A percentile compares a stretch with the other conserved stretches of the same genome.
phyloP scores from a whole-genome alignment of 2,113 vertebrate genomes.

The Nycticebus coucang region DNA sequence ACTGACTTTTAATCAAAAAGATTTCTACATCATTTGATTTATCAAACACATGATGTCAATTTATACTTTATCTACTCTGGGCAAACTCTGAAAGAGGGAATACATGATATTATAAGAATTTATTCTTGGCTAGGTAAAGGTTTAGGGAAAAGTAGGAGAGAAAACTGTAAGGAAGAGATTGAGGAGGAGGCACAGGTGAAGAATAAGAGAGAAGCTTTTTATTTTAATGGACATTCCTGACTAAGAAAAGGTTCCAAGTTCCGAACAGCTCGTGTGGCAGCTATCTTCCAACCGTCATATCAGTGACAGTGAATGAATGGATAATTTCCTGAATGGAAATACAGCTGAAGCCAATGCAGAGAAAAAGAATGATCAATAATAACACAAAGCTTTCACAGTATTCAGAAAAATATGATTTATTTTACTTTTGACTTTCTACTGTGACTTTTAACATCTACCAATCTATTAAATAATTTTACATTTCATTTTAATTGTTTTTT shows the following conservation, averaged over 20 bases:
- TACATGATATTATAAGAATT: background rate
- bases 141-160: background rate
- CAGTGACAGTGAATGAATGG: background rate
- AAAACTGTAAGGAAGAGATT: background rate
- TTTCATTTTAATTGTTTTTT: background rate
- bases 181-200: background rate
- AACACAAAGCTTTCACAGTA: background rate
- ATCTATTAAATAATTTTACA: background rate
- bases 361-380: background rate
- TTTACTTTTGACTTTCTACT: background rate
- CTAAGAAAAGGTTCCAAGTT: background rate
- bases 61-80: background rate
- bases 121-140: background rate
- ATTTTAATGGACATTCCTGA: background rate
- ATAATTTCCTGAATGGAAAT: background rate
- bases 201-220: background rate
- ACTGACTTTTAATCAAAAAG: slow-evolving; percentile 29
- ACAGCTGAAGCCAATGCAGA: background rate
- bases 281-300: background rate
- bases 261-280: background rate
- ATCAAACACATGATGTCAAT: background rate
- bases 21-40: slow-evolving; percentile 19
- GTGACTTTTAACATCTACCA: background rate
- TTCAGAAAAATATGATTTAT: background rate
- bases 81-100: slow-evolving; percentile 16